Conservation (phyloP, 2,797 vertebrate species). For the Clarias pachynema region DNA sequence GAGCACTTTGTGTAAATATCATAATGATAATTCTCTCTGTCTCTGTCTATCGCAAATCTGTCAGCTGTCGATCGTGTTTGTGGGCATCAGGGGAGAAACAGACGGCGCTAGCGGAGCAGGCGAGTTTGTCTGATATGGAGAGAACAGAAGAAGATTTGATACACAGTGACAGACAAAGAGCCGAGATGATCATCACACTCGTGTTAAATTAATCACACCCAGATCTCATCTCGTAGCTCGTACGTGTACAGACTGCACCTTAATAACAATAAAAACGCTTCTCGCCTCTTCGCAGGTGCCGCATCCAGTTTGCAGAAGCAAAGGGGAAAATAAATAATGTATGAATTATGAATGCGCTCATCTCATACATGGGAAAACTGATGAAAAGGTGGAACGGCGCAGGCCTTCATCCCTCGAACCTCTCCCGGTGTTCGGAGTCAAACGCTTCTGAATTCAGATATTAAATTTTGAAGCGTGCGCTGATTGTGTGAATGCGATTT, state of each 20-base stretch:
- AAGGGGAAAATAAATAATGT: slow-evolving; percentile 2
- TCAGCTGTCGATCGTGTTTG: slow-evolving; percentile 52
- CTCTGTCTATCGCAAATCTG: slow-evolving; percentile 17
- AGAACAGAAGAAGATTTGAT: slow-evolving; percentile 42
- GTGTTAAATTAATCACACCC: slow-evolving; percentile 52
- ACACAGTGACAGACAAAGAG: slow-evolving; percentile 28
- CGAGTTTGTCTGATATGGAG: slow-evolving; percentile 36
- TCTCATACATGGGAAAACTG: slow-evolving; percentile 10
- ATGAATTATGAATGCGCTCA: slow-evolving; percentile 52
- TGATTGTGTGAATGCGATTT: slow-evolving; percentile 18
- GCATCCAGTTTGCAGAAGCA: slow-evolving; percentile 25
- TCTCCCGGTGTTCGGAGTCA: slow-evolving; percentile 32
- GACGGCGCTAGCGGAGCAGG: slow-evolving; percentile 34
- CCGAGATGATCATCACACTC: slow-evolving; percentile 37
- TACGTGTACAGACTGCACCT: slow-evolving; percentile 36
- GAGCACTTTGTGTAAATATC: not conserved
- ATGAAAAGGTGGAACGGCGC: not conserved
- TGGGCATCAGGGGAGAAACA: slow-evolving; percentile 40
- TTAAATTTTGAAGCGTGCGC: slow-evolving; percentile 29
- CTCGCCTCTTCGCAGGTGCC: slow-evolving; percentile 13
- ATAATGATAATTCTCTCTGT: slow-evolving; percentile 20
- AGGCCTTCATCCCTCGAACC: slow-evolving; percentile 24
- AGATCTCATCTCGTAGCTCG: slow-evolving; percentile 36
- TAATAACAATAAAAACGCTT: not conserved
- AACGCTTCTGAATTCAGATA: slow-evolving; percentile 32